Percentiles rank a stretch among this genome's conserved stretches.
phyloP scores from a whole-genome alignment of 2,888 invertebrate genomes.

The Marasmarcha lunaedactyla region DNA sequence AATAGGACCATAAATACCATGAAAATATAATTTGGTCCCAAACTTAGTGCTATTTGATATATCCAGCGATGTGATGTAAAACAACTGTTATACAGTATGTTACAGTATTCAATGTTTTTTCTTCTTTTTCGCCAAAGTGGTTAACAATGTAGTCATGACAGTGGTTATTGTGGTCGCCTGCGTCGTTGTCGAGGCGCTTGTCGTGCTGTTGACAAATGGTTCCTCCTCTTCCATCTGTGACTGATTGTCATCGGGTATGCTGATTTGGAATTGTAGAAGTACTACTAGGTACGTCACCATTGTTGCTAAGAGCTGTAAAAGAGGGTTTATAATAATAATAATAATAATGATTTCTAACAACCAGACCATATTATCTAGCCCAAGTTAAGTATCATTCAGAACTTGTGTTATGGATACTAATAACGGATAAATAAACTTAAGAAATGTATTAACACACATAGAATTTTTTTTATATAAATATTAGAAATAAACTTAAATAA shows the following conservation, averaged over 20 bases:
- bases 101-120: slow-evolving; percentile 26
- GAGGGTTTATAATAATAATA: slow-evolving; percentile 5
- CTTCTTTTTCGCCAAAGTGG: slow-evolving; percentile 46
- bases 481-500: too few relatives aligned
- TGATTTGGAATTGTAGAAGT: slow-evolving; percentile 80
- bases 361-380: too few relatives aligned
- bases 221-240: slow-evolving; percentile 17
- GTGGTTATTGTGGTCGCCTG: slow-evolving; percentile 33
- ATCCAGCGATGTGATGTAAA: too few relatives aligned
- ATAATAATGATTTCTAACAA: not conserved
- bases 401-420: too few relatives aligned
- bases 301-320: slow-evolving; percentile 74
- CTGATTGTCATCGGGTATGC: slow-evolving; percentile 73
- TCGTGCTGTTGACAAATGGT: slow-evolving; percentile 19
- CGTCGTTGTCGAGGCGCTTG: slow-evolving; percentile 26
- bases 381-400: too few relatives aligned
- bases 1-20: too few relatives aligned
- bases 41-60: too few relatives aligned
- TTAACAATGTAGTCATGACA: slow-evolving; percentile 40
- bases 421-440: too few relatives aligned
- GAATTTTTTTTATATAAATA: too few relatives aligned
- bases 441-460: too few relatives aligned
- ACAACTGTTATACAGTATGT: too few relatives aligned
- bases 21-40: too few relatives aligned
- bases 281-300: slow-evolving; percentile 84